These are phyloP conservation scores for Spondyliosoma cantharus DNA, from an alignment of 2,797 vertebrate genomes.

Conservation along the genomic window DNA sequence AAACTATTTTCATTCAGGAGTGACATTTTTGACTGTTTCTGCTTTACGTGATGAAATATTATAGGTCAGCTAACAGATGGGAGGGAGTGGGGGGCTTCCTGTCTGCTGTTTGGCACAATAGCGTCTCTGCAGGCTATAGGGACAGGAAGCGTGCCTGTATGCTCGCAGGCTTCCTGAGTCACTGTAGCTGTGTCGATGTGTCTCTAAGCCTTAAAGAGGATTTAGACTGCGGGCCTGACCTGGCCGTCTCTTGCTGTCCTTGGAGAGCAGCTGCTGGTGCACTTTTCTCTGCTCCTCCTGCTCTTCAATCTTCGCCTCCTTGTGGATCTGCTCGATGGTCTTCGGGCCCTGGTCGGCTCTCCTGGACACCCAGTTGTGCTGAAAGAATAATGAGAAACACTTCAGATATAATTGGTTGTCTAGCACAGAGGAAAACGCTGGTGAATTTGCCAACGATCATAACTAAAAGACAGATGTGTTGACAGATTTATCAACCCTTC, in stretches of 20 bases:
- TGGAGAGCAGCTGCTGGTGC: constrained; percentile 95
- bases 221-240: constrained; percentile 83
- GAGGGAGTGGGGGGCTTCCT: constrained; percentile 50
- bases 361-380: constrained; percentile 98
- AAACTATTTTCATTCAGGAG: background rate
- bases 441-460: background rate
- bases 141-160: constrained; percentile 64
- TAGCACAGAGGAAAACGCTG: background rate
- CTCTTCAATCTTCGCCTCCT: constrained; percentile 98
- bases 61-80: constrained; percentile 48
- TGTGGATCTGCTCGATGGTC: constrained; percentile 99
- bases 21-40: constrained; percentile 15
- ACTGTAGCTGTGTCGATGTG: constrained; percentile 45
- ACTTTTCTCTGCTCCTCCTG: constrained; percentile 98
- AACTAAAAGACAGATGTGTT: constrained; percentile 4
- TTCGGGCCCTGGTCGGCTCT: constrained; percentile 97
- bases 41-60: constrained; percentile 23
- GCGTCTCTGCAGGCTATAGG: constrained; percentile 61
- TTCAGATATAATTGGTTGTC: background rate
- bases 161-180: constrained; percentile 62
- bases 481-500: constrained; percentile 1
- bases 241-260: constrained; percentile 93
- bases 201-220: constrained; percentile 78
- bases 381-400: background rate
- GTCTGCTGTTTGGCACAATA: constrained; percentile 61